phyloP scores from a whole-genome alignment of 2,113 vertebrate genomes.

The Columba janthina region DNA sequence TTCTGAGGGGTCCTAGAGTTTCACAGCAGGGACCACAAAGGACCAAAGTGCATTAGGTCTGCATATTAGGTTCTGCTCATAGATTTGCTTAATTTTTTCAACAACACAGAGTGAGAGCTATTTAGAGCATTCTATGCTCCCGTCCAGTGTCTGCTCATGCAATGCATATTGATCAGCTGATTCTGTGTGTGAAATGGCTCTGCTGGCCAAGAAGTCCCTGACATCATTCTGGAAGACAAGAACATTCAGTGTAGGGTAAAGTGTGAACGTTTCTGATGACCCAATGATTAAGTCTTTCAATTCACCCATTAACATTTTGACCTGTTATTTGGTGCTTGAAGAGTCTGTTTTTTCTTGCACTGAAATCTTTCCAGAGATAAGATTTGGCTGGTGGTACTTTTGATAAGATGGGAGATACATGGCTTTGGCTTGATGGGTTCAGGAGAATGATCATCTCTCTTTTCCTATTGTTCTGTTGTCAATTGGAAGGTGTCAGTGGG shows the following conservation, averaged over 20 bases:
- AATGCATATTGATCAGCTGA: background rate
- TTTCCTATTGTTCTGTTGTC: background rate
- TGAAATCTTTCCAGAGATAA: background rate
- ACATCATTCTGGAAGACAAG: background rate
- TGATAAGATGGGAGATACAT: background rate
- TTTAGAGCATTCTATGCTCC: background rate
- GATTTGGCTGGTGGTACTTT: background rate
- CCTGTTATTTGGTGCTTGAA: background rate
- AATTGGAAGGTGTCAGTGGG: background rate
- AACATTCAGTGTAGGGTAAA: background rate
- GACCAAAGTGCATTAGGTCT: background rate
- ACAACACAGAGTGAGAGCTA: background rate
- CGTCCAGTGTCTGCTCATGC: background rate
- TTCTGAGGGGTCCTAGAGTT: background rate
- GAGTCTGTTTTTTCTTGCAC: background rate
- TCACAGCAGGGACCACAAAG: background rate
- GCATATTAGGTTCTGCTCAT: slow-evolving; percentile 6
- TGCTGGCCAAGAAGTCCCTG: background rate
- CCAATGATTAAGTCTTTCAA: background rate
- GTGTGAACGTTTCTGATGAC: background rate
- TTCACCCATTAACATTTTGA: background rate
- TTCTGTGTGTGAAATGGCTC: background rate
- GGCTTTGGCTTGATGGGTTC: background rate
- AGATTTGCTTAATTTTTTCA: slow-evolving; percentile 50
- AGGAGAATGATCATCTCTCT: background rate